phyloP scores from a whole-genome alignment of 2,888 invertebrate genomes.

The Matsumyia berberina region DNA sequence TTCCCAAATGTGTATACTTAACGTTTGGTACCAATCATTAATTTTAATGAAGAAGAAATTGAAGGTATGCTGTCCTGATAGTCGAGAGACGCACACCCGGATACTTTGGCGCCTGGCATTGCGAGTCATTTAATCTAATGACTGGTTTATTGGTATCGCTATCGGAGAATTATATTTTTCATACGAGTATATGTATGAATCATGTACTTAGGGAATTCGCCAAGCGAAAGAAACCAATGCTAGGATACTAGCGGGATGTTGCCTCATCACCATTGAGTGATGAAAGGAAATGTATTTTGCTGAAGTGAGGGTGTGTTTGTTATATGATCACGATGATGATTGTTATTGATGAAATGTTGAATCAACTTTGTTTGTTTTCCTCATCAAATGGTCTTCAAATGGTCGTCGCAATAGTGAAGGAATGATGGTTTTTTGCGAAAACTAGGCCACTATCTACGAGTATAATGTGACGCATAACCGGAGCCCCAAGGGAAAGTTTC shows the following conservation, averaged over 20 bases:
- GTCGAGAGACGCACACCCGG: neutral
- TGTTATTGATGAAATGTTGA: constrained; percentile 34
- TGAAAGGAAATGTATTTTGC: neutral
- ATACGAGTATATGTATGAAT: constrained; percentile 39
- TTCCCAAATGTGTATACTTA: constrained; percentile 29
- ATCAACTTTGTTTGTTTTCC: constrained; percentile 18
- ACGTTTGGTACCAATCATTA: constrained; percentile 59
- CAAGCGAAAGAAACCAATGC: constrained; percentile 4
- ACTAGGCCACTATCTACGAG: constrained; percentile 3
- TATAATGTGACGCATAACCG: no score
- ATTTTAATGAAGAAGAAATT: constrained; percentile 70
- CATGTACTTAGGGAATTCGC: constrained; percentile 4
- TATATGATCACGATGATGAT: constrained; percentile 7
- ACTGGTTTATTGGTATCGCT: constrained; percentile 48
- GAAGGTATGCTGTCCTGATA: constrained; percentile 31
- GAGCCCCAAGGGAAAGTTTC: no score
- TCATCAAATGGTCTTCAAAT: neutral
- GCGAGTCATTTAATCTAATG: constrained; percentile 64
- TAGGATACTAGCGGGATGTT: constrained; percentile 1
- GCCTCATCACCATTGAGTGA: constrained; percentile 11
- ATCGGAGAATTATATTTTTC: constrained; percentile 39
- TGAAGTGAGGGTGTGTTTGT: neutral
- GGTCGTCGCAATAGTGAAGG: neutral
- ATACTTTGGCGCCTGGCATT: constrained; percentile 58
- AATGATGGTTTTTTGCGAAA: neutral